These are phyloP conservation scores for Macropodus opercularis DNA, from an alignment of 2,797 vertebrate genomes.

Conservation along the genomic window DNA sequence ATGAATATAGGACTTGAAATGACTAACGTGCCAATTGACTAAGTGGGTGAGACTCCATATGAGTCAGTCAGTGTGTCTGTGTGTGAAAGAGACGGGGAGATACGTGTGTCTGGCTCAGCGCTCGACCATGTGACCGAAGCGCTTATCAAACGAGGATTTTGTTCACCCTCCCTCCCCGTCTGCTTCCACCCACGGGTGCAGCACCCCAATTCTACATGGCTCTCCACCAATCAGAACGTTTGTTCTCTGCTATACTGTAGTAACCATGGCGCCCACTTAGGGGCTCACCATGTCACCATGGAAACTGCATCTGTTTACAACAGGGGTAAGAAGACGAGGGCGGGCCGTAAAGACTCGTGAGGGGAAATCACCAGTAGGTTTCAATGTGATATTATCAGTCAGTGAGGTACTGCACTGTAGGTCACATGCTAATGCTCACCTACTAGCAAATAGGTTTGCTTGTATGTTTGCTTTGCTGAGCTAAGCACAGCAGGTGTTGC, in stretches of 20 bases:
- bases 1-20: constrained; percentile 67
- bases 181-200: constrained; percentile 51
- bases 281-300: constrained; percentile 81
- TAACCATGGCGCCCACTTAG: constrained; percentile 84
- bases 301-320: constrained; percentile 92
- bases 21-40: constrained; percentile 69
- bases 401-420: not conserved
- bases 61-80: constrained; percentile 74
- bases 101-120: constrained; percentile 61
- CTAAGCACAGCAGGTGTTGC: too few relatives aligned
- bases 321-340: constrained; percentile 45
- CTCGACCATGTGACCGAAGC: constrained; percentile 71
- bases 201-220: constrained; percentile 63
- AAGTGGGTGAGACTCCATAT: constrained; percentile 77
- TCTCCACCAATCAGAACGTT: constrained; percentile 73
- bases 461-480: constrained; percentile 38
- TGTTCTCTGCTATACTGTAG: constrained; percentile 74
- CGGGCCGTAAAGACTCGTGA: constrained; percentile 34
- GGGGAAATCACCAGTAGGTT: constrained; percentile 25
- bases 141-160: constrained; percentile 74
- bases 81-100: constrained; percentile 54
- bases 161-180: constrained; percentile 57
- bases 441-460: constrained; percentile 23
- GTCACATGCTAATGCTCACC: constrained; percentile 29
- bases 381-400: constrained; percentile 9